A percentile compares a stretch with the other conserved stretches of the same genome.
Conservation (phyloP, 2,888 invertebrate genomes). For the Rhodophaea formosa region DNA sequence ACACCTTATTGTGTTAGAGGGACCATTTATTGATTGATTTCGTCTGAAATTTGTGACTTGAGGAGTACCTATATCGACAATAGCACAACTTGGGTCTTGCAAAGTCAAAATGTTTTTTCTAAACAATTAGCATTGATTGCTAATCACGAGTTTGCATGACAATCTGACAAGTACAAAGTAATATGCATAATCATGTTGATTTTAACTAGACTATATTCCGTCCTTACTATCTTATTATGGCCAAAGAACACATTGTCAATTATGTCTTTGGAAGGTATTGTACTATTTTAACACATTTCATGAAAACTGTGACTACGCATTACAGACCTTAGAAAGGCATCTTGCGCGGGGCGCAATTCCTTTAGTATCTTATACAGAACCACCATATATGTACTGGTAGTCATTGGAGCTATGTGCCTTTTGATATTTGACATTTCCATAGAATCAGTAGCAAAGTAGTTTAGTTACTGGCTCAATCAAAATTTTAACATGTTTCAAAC, state of each 20-base stretch:
- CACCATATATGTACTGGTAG: too few species aligned
- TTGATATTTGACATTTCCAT: too few species aligned
- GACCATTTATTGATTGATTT: background rate
- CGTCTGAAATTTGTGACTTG: background rate
- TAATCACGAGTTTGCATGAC: conserved; percentile 33
- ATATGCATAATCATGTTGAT: conserved; percentile 13
- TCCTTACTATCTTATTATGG: conserved; percentile 19
- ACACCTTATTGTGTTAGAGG: too few species aligned
- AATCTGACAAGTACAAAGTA: conserved; percentile 33
- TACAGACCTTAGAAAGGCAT: background rate
- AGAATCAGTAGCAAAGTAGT: too few species aligned
- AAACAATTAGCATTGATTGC: conserved; percentile 36
- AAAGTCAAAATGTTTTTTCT: conserved; percentile 14
- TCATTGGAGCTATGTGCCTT: too few species aligned
- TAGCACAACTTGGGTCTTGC: conserved; percentile 1
- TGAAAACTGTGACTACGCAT: background rate
- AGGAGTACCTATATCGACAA: background rate
- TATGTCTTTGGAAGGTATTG: conserved; percentile 1
- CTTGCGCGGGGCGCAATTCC: conserved; percentile 5
- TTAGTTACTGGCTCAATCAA: too few species aligned
- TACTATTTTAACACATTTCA: conserved; percentile 8
- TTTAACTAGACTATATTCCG: conserved; percentile 9
- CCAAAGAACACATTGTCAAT: conserved; percentile 6
- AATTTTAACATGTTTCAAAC: too few species aligned
- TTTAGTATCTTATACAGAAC: background rate